A percentile compares a stretch with the other conserved stretches of the same genome.
phyloP scores from a whole-genome alignment of 64 coral and sea anemone species.

The Stylophora pistillata region DNA sequence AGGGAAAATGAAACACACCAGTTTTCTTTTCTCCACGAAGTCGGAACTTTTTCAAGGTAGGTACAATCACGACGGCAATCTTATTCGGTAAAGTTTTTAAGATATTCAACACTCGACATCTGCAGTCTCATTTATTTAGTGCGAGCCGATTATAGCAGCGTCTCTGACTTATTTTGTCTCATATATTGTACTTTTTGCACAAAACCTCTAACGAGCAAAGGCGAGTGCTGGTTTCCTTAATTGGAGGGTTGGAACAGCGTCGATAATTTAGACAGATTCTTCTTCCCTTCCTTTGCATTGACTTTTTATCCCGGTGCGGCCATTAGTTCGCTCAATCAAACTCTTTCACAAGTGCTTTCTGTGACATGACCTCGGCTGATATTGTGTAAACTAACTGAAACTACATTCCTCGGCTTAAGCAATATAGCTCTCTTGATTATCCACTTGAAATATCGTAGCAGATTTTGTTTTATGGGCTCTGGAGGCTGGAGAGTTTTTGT shows the following conservation, averaged over 20 bases:
- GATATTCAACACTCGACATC: not conserved
- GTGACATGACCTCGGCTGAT: not conserved
- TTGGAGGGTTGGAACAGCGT: not conserved
- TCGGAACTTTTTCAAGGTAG: slow-evolving; percentile 27
- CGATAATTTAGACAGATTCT: not conserved
- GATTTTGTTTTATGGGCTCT: not conserved
- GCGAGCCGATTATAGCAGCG: not conserved
- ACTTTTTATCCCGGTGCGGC: slow-evolving; percentile 14
- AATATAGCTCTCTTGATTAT: not conserved
- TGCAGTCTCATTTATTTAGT: not conserved
- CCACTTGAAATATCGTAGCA: not conserved
- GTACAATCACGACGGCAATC: not conserved
- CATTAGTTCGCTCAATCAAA: not conserved
- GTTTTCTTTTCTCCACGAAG: slow-evolving; percentile 1
- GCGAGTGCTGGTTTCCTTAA: not conserved
- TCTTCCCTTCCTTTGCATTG: not conserved
- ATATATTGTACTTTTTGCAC: not conserved
- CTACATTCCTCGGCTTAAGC: not conserved
- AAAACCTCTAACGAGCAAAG: not conserved
- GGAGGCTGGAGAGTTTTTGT: not conserved
- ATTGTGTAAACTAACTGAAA: not conserved
- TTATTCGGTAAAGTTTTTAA: not conserved
- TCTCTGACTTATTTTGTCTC: not conserved
- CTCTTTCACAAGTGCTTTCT: not conserved
- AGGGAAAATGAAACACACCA: not conserved